Percentiles rank a stretch among this genome's conserved stretches.
Conservation (phyloP, 2,113 vertebrate species). For the Calonectris borealis region DNA sequence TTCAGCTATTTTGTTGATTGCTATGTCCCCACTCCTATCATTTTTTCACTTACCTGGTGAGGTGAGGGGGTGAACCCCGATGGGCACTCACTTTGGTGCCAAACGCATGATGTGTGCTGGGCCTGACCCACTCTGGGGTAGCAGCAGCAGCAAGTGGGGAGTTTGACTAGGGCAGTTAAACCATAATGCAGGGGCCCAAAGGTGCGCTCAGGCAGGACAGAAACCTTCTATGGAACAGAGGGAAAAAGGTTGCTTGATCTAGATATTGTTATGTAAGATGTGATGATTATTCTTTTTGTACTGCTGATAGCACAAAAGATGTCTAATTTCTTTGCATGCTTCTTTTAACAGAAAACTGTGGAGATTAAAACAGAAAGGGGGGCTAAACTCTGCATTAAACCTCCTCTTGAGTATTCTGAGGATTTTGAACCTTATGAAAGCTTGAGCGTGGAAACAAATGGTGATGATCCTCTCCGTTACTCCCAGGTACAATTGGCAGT, state of each 20-base stretch:
- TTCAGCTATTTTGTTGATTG: not conserved
- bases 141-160: not conserved
- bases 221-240: not conserved
- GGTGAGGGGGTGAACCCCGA: not conserved
- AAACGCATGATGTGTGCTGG: not conserved
- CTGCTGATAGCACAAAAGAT: not conserved
- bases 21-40: not conserved
- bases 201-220: not conserved
- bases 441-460: constrained; percentile 72
- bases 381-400: constrained; percentile 72
- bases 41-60: not conserved
- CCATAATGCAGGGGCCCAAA: not conserved
- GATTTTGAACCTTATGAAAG: constrained; percentile 84
- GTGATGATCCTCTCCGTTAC: not conserved
- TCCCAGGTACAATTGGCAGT: constrained; percentile 62
- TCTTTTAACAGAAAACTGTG: constrained; percentile 79
- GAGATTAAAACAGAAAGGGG: constrained; percentile 88
- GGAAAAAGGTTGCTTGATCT: not conserved
- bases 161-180: not conserved
- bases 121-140: not conserved
- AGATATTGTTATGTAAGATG: not conserved
- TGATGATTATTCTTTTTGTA: not conserved
- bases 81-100: not conserved
- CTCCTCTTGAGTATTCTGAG: constrained; percentile 79
- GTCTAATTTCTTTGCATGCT: not conserved